Conservation (phyloP, 2,888 invertebrate genomes). For the Ametastegia equiseti region DNA sequence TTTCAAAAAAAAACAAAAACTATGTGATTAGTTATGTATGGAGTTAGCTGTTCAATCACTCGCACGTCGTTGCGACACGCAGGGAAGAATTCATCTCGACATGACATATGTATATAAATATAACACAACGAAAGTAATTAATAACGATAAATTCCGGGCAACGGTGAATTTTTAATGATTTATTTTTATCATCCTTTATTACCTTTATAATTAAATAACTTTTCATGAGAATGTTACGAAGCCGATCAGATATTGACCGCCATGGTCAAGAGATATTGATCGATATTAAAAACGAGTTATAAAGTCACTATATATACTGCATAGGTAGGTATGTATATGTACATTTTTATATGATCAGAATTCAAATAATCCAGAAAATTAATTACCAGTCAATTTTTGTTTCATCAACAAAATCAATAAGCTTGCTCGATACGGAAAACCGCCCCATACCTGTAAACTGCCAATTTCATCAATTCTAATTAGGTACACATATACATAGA, state of each 20-base stretch:
- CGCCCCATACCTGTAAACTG: constrained; percentile 45
- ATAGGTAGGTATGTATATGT: not conserved
- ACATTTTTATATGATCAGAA: not conserved
- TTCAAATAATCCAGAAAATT: constrained; percentile 38
- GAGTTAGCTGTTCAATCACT: not conserved
- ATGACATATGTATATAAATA: not conserved
- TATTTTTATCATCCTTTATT: not conserved
- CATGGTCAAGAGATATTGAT: constrained; percentile 6
- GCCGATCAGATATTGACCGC: not conserved
- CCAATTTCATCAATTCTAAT: constrained; percentile 44
- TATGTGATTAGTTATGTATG: not conserved
- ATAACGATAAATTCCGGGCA: not conserved
- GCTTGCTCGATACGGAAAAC: constrained; percentile 43
- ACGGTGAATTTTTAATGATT: constrained; percentile 12
- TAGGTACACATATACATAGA: constrained; percentile 18
- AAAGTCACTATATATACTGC: not conserved
- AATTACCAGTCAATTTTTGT: constrained; percentile 45
- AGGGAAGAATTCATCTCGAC: not conserved
- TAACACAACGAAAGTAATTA: too few relatives aligned
- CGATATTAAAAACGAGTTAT: constrained; percentile 1
- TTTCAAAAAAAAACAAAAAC: not conserved
- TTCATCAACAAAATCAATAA: constrained; percentile 46
- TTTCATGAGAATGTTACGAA: not conserved
- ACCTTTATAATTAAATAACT: constrained; percentile 29
- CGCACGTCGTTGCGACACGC: not conserved